Evolutionary conservation across 2,113 vertebrate species (phyloP).

Genomic region (Notothenia coriiceps): DNA sequence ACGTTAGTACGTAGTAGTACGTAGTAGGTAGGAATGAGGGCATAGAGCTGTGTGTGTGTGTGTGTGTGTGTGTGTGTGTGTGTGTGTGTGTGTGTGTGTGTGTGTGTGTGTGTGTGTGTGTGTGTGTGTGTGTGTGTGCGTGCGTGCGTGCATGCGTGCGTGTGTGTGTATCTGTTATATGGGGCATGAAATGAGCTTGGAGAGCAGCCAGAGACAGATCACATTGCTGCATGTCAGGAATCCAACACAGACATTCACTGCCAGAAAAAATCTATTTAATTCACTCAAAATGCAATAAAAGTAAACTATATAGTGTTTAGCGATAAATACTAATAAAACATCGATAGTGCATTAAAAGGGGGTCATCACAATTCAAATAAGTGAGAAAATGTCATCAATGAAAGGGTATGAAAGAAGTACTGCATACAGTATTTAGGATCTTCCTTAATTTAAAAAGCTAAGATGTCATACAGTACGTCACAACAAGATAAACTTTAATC

Average conservation of each 20-base stretch:
- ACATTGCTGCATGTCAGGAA: constrained; percentile 17
- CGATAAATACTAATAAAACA: neutral
- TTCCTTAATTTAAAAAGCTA: neutral
- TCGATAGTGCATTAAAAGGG: neutral
- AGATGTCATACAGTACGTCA: neutral
- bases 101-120: neutral
- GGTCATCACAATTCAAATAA: neutral
- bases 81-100: neutral
- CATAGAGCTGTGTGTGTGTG: neutral
- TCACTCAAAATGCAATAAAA: constrained; percentile 14
- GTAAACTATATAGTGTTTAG: neutral
- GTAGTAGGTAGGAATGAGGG: too few species aligned
- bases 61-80: neutral
- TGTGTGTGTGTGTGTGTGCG: neutral
- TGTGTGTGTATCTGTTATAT: constrained; percentile 35
- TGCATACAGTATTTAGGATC: neutral
- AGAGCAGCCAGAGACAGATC: constrained; percentile 48
- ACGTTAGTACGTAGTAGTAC: too few species aligned
- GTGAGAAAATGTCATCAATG: too few species aligned
- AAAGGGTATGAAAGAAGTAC: neutral
- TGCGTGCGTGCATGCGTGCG: neutral
- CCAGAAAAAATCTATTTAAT: constrained; percentile 5
- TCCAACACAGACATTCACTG: neutral
- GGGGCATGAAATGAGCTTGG: constrained; percentile 66
- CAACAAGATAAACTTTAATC: neutral